Conservation (phyloP, 92 coral and sea anemone genomes). For the Epizoanthus illoricatus region DNA sequence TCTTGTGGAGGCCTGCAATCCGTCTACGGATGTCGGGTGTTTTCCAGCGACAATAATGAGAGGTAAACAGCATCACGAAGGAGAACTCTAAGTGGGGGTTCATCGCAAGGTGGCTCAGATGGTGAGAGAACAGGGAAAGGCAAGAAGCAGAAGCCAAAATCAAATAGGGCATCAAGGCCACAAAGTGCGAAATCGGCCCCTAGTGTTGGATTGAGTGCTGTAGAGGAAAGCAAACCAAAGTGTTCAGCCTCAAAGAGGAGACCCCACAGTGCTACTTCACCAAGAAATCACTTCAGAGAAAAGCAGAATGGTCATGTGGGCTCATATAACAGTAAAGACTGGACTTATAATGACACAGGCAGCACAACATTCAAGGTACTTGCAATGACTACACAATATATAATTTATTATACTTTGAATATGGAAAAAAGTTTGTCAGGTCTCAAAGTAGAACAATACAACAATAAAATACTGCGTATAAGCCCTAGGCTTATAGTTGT, state of each 20-base stretch:
- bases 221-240: background rate
- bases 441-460: too few species aligned
- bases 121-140: slow-evolving; percentile 4
- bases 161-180: background rate
- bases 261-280: slow-evolving; percentile 4
- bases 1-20: too few species aligned
- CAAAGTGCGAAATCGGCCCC: background rate
- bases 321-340: too few species aligned
- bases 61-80: slow-evolving; percentile 23
- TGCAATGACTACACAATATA: background rate
- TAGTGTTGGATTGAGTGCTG: background rate
- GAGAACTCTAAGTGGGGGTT: slow-evolving; percentile 4
- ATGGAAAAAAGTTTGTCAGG: too few species aligned
- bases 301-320: too few species aligned
- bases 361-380: background rate
- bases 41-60: too few species aligned
- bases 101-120: background rate
- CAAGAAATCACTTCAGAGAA: too few species aligned
- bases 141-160: slow-evolving; percentile 6
- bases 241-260: background rate
- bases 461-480: too few species aligned
- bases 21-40: too few species aligned
- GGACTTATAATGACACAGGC: background rate
- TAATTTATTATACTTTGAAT: background rate
- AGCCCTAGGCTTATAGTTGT: too few species aligned